A percentile compares a stretch with the other conserved stretches of the same genome.
Conservation (phyloP, 35 echinoderm and acorn worm genomes). For the Apostichopus californicus region DNA sequence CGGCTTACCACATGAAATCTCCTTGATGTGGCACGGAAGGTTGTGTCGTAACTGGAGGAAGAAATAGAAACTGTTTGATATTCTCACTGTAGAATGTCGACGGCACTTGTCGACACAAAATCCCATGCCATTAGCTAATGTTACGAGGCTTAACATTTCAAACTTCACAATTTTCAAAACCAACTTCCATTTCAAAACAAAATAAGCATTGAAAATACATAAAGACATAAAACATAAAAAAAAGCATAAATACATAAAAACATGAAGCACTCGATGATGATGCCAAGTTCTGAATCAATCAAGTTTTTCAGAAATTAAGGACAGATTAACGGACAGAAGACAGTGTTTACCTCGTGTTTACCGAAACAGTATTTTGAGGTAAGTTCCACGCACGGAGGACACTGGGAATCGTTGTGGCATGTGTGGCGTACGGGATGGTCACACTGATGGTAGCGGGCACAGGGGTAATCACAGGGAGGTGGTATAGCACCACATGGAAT, state of each 20-base stretch:
- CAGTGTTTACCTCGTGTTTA: slow-evolving; percentile 72
- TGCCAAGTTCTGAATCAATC: too few relatives aligned
- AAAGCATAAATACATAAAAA: too few relatives aligned
- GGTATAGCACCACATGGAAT: slow-evolving; percentile 86
- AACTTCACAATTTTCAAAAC: too few relatives aligned
- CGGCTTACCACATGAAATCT: slow-evolving; percentile 81
- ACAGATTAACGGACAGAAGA: not conserved
- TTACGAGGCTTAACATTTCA: too few relatives aligned
- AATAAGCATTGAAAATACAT: not conserved
- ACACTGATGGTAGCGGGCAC: slow-evolving; percentile 75
- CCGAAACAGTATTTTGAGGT: slow-evolving; percentile 84
- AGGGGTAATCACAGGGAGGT: slow-evolving; percentile 67
- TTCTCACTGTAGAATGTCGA: not conserved
- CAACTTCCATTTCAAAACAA: too few relatives aligned
- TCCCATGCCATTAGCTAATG: too few relatives aligned
- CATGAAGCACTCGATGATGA: too few relatives aligned
- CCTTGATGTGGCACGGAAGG: slow-evolving; percentile 88
- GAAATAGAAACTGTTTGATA: not conserved
- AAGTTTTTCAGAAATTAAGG: not conserved
- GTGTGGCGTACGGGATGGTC: slow-evolving; percentile 83
- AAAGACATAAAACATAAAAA: too few relatives aligned
- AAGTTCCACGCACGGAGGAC: slow-evolving; percentile 88
- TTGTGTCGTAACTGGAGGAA: slow-evolving; percentile 66
- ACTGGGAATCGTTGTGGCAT: slow-evolving; percentile 82
- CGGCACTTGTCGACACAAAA: too few relatives aligned